Percentiles rank a stretch among this genome's conserved stretches.
Evolutionary conservation across 2,113 vertebrate species (phyloP).

Genomic region (Plecturocebus donacophilus): DNA sequence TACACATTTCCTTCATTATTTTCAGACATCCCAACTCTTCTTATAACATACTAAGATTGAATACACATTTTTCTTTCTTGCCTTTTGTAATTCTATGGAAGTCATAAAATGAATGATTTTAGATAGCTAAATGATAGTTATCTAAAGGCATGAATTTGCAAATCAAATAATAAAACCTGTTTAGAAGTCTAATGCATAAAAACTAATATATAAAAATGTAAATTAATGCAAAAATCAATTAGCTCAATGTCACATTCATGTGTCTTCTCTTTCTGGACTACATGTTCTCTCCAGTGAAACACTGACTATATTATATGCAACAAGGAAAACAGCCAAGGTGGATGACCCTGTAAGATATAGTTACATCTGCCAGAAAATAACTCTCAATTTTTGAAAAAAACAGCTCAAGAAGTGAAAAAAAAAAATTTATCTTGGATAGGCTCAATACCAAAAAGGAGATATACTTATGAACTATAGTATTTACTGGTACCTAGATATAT

Average conservation of each 20-base stretch:
- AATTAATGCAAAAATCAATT: conserved; percentile 20
- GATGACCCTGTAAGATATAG: background rate
- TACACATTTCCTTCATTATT: background rate
- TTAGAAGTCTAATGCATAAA: conserved; percentile 47
- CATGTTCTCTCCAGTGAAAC: background rate
- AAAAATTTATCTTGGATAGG: background rate
- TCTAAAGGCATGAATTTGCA: background rate
- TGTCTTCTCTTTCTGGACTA: conserved; percentile 8
- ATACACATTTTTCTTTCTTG: background rate
- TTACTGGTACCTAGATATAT: background rate
- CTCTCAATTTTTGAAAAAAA: conserved; percentile 32
- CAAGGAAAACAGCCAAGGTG: background rate
- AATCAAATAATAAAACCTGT: conserved; percentile 46
- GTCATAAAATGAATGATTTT: conserved; percentile 14
- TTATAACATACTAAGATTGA: background rate
- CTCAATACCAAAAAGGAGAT: background rate
- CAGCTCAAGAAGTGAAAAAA: conserved; percentile 27
- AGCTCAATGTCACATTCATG: conserved; percentile 43
- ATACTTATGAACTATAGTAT: background rate
- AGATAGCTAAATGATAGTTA: conserved; percentile 31
- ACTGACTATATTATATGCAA: background rate
- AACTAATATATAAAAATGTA: conserved; percentile 9
- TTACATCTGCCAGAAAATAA: background rate
- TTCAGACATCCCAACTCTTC: background rate
- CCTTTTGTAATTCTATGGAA: background rate